These are phyloP conservation scores for Hypomecis punctinalis DNA, from an alignment of 2,888 invertebrate species.

Conservation along the genomic window DNA sequence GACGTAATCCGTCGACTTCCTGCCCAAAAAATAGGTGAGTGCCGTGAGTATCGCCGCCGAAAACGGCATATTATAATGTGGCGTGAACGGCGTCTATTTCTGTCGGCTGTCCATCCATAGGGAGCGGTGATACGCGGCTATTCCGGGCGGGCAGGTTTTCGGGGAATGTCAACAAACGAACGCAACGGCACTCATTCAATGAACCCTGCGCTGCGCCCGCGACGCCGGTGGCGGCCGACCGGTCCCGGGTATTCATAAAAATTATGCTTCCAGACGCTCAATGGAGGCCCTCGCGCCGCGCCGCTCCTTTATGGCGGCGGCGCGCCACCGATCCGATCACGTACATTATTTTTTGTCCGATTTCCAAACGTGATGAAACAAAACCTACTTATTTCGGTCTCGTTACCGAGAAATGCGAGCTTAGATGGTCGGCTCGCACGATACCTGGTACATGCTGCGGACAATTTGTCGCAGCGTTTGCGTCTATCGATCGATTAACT, in stretches of 20 bases:
- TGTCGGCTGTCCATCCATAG: slow-evolving; percentile 72
- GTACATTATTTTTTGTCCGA: slow-evolving; percentile 63
- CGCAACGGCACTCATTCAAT: slow-evolving; percentile 77
- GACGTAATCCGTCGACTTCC: slow-evolving; percentile 53
- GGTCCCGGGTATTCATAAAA: slow-evolving; percentile 81
- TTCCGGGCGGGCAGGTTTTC: slow-evolving; percentile 83
- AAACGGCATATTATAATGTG: slow-evolving; percentile 71
- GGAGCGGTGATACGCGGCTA: slow-evolving; percentile 71
- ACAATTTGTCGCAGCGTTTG: slow-evolving; percentile 57
- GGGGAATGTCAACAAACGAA: slow-evolving; percentile 85
- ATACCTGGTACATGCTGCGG: slow-evolving; percentile 53
- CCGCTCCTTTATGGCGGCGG: slow-evolving; percentile 55
- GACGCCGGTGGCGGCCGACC: slow-evolving; percentile 57
- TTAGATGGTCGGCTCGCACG: slow-evolving; percentile 58
- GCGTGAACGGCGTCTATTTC: slow-evolving; percentile 74
- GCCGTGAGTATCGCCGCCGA: slow-evolving; percentile 65
- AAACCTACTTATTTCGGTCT: slow-evolving; percentile 52
- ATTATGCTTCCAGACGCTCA: slow-evolving; percentile 77
- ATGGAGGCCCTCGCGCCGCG: slow-evolving; percentile 64
- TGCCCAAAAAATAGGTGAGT: slow-evolving; percentile 60
- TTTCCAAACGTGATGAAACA: slow-evolving; percentile 63
- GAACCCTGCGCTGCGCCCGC: slow-evolving; percentile 66
- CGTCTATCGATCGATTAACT: slow-evolving; percentile 43
- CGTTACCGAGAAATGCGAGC: slow-evolving; percentile 50
- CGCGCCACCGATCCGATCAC: slow-evolving; percentile 59